Percentiles rank a stretch among this genome's conserved stretches.
Evolutionary conservation across 2,797 vertebrate genomes (phyloP).

Genomic region (Gymnothorax javanicus): DNA sequence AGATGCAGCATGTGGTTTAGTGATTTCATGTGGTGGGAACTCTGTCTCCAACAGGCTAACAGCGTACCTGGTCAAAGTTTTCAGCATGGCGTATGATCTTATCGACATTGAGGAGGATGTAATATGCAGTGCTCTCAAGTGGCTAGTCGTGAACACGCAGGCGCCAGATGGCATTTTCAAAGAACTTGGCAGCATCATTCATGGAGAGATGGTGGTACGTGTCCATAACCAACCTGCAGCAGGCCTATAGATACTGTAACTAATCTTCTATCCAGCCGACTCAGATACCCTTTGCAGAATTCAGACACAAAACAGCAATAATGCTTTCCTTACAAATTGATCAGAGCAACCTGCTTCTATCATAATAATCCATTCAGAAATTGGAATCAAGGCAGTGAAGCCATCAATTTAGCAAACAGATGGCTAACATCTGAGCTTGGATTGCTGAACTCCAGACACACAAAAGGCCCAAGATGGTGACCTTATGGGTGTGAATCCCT

Average conservation of each 20-base stretch:
- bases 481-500: not conserved
- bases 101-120: constrained; percentile 52
- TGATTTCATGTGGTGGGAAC: too few species aligned
- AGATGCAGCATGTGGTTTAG: too few species aligned
- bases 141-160: constrained; percentile 76
- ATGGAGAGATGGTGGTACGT: constrained; percentile 69
- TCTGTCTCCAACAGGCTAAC: constrained; percentile 75
- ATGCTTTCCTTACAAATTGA: too few species aligned
- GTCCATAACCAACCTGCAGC: not conserved
- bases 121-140: constrained; percentile 79
- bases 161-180: constrained; percentile 69
- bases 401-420: not conserved
- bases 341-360: too few species aligned
- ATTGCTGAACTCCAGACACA: not conserved
- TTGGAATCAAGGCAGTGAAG: not conserved
- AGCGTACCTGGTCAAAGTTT: constrained; percentile 84
- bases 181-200: constrained; percentile 60
- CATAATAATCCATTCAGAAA: not conserved
- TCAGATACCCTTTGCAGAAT: not conserved
- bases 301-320: too few species aligned
- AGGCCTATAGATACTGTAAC: not conserved
- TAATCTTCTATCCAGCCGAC: not conserved
- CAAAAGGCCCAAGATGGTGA: not conserved
- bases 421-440: not conserved
- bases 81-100: constrained; percentile 71